Evolutionary conservation across 2,113 vertebrate species (phyloP).

Genomic region (Carassius carassius): DNA sequence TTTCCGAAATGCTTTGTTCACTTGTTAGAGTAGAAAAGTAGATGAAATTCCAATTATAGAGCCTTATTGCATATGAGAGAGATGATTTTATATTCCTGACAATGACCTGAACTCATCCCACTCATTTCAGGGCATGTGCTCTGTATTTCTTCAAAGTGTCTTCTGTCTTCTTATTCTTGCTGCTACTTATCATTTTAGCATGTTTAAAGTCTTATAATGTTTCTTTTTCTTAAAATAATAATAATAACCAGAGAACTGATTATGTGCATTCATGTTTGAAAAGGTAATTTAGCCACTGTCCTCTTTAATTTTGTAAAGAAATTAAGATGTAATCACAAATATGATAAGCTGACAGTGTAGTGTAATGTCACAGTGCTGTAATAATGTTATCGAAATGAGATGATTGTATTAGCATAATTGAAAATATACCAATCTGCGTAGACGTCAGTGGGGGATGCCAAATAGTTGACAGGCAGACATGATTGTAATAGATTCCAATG

Average conservation of each 20-base stretch:
- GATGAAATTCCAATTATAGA: conserved; percentile 37
- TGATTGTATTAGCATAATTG: conserved; percentile 68
- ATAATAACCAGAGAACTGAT: conserved; percentile 39
- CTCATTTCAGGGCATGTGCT: not conserved
- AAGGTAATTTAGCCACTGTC: conserved; percentile 59
- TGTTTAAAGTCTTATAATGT: not conserved
- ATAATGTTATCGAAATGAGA: conserved; percentile 66
- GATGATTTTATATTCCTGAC: conserved; percentile 16
- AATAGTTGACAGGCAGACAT: conserved; percentile 64
- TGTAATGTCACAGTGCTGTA: conserved; percentile 56
- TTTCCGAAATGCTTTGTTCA: conserved; percentile 38
- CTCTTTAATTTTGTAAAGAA: conserved; percentile 51
- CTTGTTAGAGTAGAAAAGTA: conserved; percentile 18
- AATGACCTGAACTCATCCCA: conserved; percentile 34
- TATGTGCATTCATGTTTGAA: conserved; percentile 31
- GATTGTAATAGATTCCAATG: conserved; percentile 77
- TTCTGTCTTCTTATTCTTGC: not conserved
- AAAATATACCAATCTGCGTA: conserved; percentile 58
- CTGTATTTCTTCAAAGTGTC: conserved; percentile 3
- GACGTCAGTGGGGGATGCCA: conserved; percentile 56
- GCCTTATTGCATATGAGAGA: conserved; percentile 19
- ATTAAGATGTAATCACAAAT: conserved; percentile 54
- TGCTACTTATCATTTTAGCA: not conserved
- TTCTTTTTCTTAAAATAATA: conserved; percentile 11
- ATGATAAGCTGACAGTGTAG: conserved; percentile 49